Percentiles rank a stretch among this genome's conserved stretches.
These are phyloP conservation scores for Scaeva pyrastri DNA, from an alignment of 2,888 invertebrate species.

Conservation along the genomic window DNA sequence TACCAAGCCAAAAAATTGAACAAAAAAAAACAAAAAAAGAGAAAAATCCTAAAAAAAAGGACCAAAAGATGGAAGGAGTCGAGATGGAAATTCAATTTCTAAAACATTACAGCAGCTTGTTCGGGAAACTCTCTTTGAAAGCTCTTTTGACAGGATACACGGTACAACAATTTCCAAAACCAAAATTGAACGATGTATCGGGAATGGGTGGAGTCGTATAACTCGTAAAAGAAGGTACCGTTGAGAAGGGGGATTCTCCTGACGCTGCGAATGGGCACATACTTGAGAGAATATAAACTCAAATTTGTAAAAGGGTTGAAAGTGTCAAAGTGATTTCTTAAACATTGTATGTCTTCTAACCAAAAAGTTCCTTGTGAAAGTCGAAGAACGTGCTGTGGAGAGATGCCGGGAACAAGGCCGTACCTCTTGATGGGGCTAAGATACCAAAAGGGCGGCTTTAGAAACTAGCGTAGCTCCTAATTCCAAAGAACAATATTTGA, in stretches of 20 bases:
- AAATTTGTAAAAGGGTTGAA: conserved; percentile 75
- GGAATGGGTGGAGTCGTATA: conserved; percentile 7
- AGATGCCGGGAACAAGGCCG: too few species aligned
- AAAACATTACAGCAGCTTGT: conserved; percentile 72
- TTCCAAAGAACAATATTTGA: too few species aligned
- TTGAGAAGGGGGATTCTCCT: neutral
- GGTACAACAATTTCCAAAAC: conserved; percentile 40
- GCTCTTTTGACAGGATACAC: conserved; percentile 68
- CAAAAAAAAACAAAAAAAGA: neutral
- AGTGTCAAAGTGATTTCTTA: conserved; percentile 75
- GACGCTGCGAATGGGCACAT: conserved; percentile 20
- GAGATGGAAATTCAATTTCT: conserved; percentile 71
- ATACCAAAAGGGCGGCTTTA: neutral
- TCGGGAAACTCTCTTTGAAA: conserved; percentile 55
- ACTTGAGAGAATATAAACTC: conserved; percentile 66
- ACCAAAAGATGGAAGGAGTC: neutral
- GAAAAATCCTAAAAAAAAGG: neutral
- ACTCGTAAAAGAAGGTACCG: neutral
- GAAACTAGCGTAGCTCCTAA: too few species aligned
- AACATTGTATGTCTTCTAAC: conserved; percentile 71
- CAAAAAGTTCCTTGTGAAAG: conserved; percentile 45
- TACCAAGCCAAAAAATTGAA: too few species aligned
- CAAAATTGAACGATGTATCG: conserved; percentile 38
- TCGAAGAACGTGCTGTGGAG: conserved; percentile 46
- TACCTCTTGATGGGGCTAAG: rapidly evolving